Conservation (phyloP, 2,113 vertebrate genomes). For the Thinocorus orbignyianus region DNA sequence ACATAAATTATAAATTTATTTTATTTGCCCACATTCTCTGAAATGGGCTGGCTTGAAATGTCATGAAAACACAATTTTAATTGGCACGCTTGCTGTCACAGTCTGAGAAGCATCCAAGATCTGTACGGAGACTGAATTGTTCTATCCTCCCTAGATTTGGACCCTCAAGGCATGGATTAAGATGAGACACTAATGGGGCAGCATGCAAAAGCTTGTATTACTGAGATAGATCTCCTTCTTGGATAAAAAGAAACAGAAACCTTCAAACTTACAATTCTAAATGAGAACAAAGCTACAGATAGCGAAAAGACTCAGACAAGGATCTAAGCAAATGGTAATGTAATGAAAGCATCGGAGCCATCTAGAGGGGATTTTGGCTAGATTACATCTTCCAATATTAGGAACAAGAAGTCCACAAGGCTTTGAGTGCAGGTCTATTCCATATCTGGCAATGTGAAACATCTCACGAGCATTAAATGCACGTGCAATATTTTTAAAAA, state of each 20-base stretch:
- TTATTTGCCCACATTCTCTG: neutral
- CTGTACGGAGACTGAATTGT: neutral
- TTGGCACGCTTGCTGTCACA: neutral
- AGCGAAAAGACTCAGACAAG: neutral
- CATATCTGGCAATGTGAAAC: neutral
- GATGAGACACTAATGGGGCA: conserved; percentile 42
- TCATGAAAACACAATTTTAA: neutral
- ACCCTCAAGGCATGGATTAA: conserved; percentile 52
- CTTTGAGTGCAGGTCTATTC: neutral
- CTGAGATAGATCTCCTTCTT: conserved; percentile 11
- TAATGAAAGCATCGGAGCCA: neutral
- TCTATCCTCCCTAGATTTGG: neutral
- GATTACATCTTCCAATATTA: neutral
- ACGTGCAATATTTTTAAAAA: neutral
- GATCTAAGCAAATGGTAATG: neutral
- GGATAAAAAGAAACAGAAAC: conserved; percentile 26
- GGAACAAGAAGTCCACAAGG: neutral
- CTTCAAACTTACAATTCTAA: neutral
- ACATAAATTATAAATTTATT: neutral
- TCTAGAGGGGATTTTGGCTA: conserved; percentile 13
- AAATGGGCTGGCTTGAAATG: neutral
- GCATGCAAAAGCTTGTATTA: conserved; percentile 63
- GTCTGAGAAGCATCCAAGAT: conserved; percentile 14
- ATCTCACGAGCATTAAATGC: neutral
- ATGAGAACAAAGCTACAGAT: conserved; percentile 4